A percentile compares a stretch with the other conserved stretches of the same genome.
Evolutionary conservation across 2,888 invertebrate genomes (phyloP).

Genomic region (Gisinianus flammeolus): DNA sequence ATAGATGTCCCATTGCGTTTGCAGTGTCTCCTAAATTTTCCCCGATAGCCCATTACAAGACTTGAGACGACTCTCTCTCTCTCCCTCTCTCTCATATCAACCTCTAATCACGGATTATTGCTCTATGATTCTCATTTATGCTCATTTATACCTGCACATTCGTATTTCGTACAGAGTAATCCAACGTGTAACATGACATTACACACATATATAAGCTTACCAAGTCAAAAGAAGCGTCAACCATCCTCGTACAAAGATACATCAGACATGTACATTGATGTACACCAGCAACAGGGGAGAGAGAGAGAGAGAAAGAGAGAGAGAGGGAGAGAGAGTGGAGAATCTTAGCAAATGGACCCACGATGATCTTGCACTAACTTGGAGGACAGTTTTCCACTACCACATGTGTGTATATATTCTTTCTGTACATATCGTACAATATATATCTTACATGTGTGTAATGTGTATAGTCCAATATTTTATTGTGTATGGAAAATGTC

Average conservation of each 20-base stretch:
- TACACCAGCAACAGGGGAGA: not conserved
- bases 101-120: conserved; percentile 49
- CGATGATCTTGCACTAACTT: conserved; percentile 27
- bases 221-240: conserved; percentile 17
- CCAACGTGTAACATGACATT: not conserved
- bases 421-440: not conserved
- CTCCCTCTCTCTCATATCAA: conserved; percentile 45
- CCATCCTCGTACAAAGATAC: not conserved
- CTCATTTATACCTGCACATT: not conserved
- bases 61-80: too few species aligned
- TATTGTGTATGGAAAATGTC: not conserved
- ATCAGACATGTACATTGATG: not conserved
- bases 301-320: not conserved
- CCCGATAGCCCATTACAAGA: conserved; percentile 43
- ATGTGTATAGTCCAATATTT: not conserved
- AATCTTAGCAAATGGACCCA: conserved; percentile 13
- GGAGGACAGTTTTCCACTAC: conserved; percentile 9
- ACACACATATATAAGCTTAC: not conserved
- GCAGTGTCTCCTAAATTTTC: conserved; percentile 52
- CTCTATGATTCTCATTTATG: conserved; percentile 39
- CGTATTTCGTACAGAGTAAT: not conserved
- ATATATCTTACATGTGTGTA: not conserved
- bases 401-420: not conserved
- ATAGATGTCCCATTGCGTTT: conserved; percentile 46
- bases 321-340: not conserved